Evolutionary conservation across 2,797 vertebrate genomes (phyloP).

Genomic region (Phoxinus dragarum): DNA sequence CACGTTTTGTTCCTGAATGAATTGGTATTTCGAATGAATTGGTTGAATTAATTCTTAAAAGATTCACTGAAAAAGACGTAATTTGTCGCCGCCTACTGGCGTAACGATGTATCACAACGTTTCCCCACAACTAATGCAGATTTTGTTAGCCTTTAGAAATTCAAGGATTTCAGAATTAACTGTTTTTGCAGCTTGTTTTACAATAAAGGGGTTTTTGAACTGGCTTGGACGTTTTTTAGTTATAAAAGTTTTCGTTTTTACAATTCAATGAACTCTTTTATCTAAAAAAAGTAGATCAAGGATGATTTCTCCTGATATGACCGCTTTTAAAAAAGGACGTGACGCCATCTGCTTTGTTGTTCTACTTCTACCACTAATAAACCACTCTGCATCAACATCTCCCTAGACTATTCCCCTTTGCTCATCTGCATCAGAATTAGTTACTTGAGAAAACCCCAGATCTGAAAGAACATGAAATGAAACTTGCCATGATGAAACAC

Average conservation of each 20-base stretch:
- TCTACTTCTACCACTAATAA: constrained; percentile 8
- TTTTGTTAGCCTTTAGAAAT: too few relatives aligned
- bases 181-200: not conserved
- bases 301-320: not conserved
- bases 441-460: not conserved
- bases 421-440: constrained; percentile 3
- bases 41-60: not conserved
- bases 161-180: too few relatives aligned
- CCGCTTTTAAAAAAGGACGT: not conserved
- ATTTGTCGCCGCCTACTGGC: not conserved
- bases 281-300: not conserved
- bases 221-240: not conserved
- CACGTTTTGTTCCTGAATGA: not conserved
- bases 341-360: constrained; percentile 9
- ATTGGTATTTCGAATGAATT: not conserved
- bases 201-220: not conserved
- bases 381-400: not conserved
- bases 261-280: not conserved
- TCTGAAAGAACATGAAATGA: not conserved
- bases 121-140: not conserved
- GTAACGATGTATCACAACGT: not conserved
- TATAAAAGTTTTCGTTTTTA: not conserved
- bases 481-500: not conserved
- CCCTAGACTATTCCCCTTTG: not conserved
- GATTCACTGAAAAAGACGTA: not conserved